phyloP scores from a whole-genome alignment of 2,113 vertebrate genomes.

The Sebastes schlegelii region DNA sequence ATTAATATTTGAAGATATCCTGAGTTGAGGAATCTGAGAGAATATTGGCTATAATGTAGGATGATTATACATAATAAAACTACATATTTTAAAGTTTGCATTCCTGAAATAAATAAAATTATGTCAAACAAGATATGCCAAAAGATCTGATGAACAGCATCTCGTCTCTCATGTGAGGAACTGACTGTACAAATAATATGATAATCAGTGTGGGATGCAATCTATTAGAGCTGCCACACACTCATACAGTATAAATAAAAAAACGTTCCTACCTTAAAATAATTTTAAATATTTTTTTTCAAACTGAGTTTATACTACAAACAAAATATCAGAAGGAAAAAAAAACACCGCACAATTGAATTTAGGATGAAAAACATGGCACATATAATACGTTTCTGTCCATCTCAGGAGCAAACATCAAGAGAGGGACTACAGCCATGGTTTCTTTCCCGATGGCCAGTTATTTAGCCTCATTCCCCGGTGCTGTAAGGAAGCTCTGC shows the following conservation, averaged over 20 bases:
- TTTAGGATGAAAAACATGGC: not conserved
- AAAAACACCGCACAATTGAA: not conserved
- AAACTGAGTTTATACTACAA: not conserved
- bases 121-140: not conserved
- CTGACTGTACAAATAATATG: slow-evolving; percentile 3
- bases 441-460: slow-evolving; percentile 44
- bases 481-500: slow-evolving; percentile 51
- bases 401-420: slow-evolving; percentile 9
- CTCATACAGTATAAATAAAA: not conserved
- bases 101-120: not conserved
- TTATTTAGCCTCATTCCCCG: slow-evolving; percentile 60
- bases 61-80: not conserved
- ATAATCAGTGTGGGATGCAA: not conserved
- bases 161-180: slow-evolving; percentile 12
- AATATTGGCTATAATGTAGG: not conserved
- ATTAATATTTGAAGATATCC: too few relatives aligned
- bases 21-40: too few relatives aligned
- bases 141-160: slow-evolving; percentile 9
- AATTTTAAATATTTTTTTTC: not conserved
- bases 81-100: not conserved
- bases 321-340: not conserved
- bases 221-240: slow-evolving; percentile 2
- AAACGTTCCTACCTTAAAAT: not conserved
- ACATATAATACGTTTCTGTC: not conserved
- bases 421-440: slow-evolving; percentile 4